Evolutionary conservation across 2,113 vertebrate species (phyloP), one percentile per base, ranked within the genome.

Genomic region (Vicugna pacos): DNA sequence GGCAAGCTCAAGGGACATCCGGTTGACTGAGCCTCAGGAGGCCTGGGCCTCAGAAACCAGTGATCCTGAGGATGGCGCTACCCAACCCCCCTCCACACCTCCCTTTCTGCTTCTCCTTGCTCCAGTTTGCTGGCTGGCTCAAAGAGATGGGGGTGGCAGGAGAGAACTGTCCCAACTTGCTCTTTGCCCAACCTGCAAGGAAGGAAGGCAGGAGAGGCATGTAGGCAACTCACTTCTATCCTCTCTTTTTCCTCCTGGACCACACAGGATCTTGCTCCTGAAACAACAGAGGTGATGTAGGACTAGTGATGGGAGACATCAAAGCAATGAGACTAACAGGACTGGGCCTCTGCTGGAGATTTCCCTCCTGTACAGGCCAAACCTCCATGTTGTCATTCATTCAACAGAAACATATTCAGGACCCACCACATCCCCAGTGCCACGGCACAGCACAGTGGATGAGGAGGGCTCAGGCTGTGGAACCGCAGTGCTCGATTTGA

Each of bases 1-100:
- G 12, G 84, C 56, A 54, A 93, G 93, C 87, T 96, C 90, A 88
- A 73, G 97, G 77, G 62, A 86, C 96, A 97, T 98, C 95, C 90
- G 84, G 97, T 82, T 72, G 91, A 77, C 94, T 93, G 96, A 94
- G 91, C 46, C 95, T 89, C 46, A 30, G 60, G 77, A 96, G 32
- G 38, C 22, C 12, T 10, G 69, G 84, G 94, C 26, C 64, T 84
- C 88, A 72, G 95, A 82, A 92, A 56, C 22, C 50, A 13, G 72
- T 1, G 69, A 84, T 52, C 56, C 67, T 24, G 28, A 76, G 67
- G 93, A 32, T 19, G 75, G 58, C 0, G 12, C 46, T 46, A 1
- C 73, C n/a, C 3, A 0, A 1, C 35, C 30, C 28, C 79, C 9
- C 26, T 22, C 30, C 13, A 3, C 11, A 4, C n/a, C 15, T 30